Base-by-base conservation (phyloP, 2,888 invertebrate genomes). In the Agelastica alni region DNA sequence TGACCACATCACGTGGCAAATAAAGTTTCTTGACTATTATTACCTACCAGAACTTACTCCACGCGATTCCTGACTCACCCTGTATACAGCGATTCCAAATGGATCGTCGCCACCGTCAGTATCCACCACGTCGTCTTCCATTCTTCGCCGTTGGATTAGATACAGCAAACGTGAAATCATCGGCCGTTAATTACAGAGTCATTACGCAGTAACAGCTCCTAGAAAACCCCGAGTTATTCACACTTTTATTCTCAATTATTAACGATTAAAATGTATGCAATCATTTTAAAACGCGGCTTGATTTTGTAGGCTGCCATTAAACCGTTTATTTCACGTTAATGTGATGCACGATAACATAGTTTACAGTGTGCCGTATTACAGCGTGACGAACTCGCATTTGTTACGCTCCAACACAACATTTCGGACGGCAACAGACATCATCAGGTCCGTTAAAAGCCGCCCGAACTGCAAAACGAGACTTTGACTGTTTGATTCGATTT, bases 311-410 rank as follows among this genome's bases (percentile, higher is more conserved):
- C 26, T 26, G 9, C 6, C 26, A 26, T 26, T 26, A 26, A 26
- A 26, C 26, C 26, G 26, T 26, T 26, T 26, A 26, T 26, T 26
- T 9, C 3, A 26, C 9, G 26, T 6, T 26, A 26, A n/a, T n/a
- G n/a, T n/a, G 10, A 16, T 36, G 36, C 17, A 18, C 9, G 10
- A 34, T 34, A 30, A 30, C 4, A 13, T 32, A 6, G 6, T 3
- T 36, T 17, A 18, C 17, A 39, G 22, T 34, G 20, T 36, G 16
- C 46, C 46, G 36, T 36, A 26, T n/a, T n/a, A n/a, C n/a, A n/a
- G n/a, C n/a, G n/a, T n/a, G n/a, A n/a, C n/a, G n/a, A n/a, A n/a
- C n/a, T n/a, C n/a, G n/a, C n/a, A n/a, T n/a, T n/a, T n/a, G n/a
- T n/a, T n/a, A n/a, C n/a, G n/a, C n/a, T n/a, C n/a, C n/a, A n/a